These are phyloP conservation scores for Nymphicus hollandicus DNA, from an alignment of 2,113 vertebrate genomes.

Conservation along the genomic window DNA sequence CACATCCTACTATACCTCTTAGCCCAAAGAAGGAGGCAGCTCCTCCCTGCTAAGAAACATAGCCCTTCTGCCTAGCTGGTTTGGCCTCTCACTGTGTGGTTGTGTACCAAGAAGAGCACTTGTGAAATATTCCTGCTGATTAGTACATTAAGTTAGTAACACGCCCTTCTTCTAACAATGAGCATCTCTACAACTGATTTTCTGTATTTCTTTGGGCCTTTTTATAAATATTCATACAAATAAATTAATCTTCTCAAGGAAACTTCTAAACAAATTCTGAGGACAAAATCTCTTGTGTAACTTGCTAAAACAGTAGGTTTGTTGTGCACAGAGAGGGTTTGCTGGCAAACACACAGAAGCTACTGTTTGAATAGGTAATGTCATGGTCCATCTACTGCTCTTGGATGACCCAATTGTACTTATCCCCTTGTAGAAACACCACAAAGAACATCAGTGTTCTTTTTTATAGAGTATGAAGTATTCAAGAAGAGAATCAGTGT, in stretches of 20 bases:
- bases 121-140: neutral
- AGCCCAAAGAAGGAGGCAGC: neutral
- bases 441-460: constrained; percentile 51
- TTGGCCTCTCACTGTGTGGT: neutral
- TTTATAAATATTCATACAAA: neutral
- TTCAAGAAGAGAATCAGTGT: constrained; percentile 11
- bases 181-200: neutral
- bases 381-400: constrained; percentile 64
- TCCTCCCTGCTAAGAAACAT: neutral
- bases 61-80: neutral
- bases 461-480: constrained; percentile 13
- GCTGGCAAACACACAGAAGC: constrained; percentile 48
- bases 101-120: neutral
- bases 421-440: neutral
- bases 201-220: neutral
- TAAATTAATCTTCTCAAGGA: neutral
- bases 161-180: neutral
- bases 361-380: constrained; percentile 64
- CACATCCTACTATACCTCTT: neutral
- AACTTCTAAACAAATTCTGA: neutral
- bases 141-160: neutral
- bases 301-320: constrained; percentile 38
- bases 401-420: constrained; percentile 59
- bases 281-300: constrained; percentile 43
- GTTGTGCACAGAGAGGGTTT: constrained; percentile 39